Base-by-base conservation (phyloP, 30 jellyfish, hydroid and myxozoan genomes). In the Turritopsis rubra region DNA sequence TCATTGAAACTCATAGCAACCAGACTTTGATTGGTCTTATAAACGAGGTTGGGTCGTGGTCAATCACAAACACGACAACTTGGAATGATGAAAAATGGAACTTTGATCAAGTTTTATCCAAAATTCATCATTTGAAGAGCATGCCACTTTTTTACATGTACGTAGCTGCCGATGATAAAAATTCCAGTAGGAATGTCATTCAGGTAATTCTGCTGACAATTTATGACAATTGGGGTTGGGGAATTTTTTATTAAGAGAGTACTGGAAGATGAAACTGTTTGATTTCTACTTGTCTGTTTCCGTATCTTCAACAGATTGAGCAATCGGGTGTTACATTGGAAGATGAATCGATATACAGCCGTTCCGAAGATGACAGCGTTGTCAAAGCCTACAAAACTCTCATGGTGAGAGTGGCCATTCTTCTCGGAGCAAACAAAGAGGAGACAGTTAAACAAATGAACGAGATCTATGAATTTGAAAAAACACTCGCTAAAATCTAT, bases 11-110 rank as follows among this genome's bases (percentile, higher is more conserved):
- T 9, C 88, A 84, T 29, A 92, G 94, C 20, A 19, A 73, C 74
- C 75, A 66, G 52, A 52, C 91, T 16, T 66, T 86, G 29, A 77
- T 71, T 65, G 82, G 52, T 16, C 75, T 91, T 53, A 91, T 91
- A n/a, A 84, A 84, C 23, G 76, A 83, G 31, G 95, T 91, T 65
- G 97, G 95, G 16, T 87, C 89, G 66, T 91, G 97, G 97, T 83
- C 96, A 1, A 18, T 91, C 21, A 75, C 91, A 84, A 75, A 82
- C 72, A 71, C 84, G 22, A 29, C 95, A 1, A 86, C 83, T 16
- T 91, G 97, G 97, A 91, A 91, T 66, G 97, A 86, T 22, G 97
- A 91, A 73, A 91, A 87, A 66, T 91, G 97, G 97, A 91, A 89
- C 78, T 91, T 91, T 66, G 97, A 83, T 21, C 97, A 91, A 60